Conservation (phyloP, 1,140 invertebrate genomes). For the Drosophila takahashii region DNA sequence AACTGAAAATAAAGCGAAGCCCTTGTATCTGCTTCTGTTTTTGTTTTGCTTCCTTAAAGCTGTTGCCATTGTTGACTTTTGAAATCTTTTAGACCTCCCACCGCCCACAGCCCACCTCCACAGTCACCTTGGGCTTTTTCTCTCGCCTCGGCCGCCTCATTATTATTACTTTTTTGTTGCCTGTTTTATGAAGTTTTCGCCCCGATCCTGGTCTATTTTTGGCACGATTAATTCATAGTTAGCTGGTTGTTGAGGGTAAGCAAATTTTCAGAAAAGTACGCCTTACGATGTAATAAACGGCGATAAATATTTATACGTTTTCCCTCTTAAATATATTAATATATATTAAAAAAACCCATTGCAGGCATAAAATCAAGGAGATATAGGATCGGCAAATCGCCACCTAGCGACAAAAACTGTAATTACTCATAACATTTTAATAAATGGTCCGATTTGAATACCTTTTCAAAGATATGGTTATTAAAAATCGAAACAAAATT, state of each 20-base stretch:
- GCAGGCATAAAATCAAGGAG: too few species aligned
- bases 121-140: slow-evolving; percentile 39
- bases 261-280: slow-evolving; percentile 32
- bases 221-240: slow-evolving; percentile 63
- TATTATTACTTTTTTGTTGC: slow-evolving; percentile 64
- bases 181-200: slow-evolving; percentile 65
- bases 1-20: slow-evolving; percentile 1
- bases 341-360: too few species aligned
- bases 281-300: slow-evolving; percentile 21
- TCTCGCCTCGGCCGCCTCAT: slow-evolving; percentile 19
- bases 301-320: slow-evolving; percentile 35
- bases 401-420: too few species aligned
- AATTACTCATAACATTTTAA: too few species aligned
- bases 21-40: slow-evolving; percentile 15
- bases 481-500: too few species aligned
- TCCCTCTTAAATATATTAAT: too few species aligned
- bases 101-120: not conserved
- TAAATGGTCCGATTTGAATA: too few species aligned
- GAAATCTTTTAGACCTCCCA: slow-evolving; percentile 13
- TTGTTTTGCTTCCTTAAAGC: slow-evolving; percentile 27
- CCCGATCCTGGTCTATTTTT: slow-evolving; percentile 53
- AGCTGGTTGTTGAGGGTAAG: slow-evolving; percentile 15
- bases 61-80: slow-evolving; percentile 44
- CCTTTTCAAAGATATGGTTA: too few species aligned
- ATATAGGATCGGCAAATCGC: too few species aligned